Base-by-base conservation (phyloP, 2,888 invertebrate species). In the Campoplex nolae region DNA sequence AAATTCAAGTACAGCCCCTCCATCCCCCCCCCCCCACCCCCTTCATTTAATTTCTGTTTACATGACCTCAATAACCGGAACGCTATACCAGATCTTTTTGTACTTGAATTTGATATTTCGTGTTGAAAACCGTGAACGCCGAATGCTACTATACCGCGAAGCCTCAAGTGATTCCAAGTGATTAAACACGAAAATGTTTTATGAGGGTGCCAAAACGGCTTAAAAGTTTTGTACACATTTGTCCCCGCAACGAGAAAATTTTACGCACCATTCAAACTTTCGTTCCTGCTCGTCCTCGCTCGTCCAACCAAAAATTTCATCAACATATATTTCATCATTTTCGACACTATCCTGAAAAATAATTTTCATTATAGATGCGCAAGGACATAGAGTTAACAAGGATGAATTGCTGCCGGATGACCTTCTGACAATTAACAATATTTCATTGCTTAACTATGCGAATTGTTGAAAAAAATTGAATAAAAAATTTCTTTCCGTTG, bases 121-220 rank as follows among this genome's bases (percentile, higher is more conserved):
- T 62, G 58, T 32, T 32, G 6, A 32, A 2, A 62, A 62, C 16
- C 32, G 2, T 32, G 16, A 62, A 62, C 32, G 62, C 32, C 2
- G 23, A 23, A 23, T 23, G 23, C 23, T 23, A 23, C 23, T 23
- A 32, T 23, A 32, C 32, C 32, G 62, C 16, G 2, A 32, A 62
- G 32, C 23, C 23, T 23, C 23, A 6, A 16, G 62, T 16, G 32
- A 28, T 62, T 28, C 62, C 16, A 4, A 62, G 62, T 13, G 62
- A 62, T 62, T 16, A 62, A 62, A 62, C 32, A 32, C 62, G 16
- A 32, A 32, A 62, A 62, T 62, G 62, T 62, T 62, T 62, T 62
- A 62, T 62, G 62, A 62, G 62, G 32, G 32, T 62, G 62, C 62
- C 32, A 62, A 62, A 62, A 32, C 7, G 32, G 62, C 62, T 62